Evolutionary conservation across 2,113 vertebrate genomes (phyloP).

Genomic region (Myotis yumanensis): DNA sequence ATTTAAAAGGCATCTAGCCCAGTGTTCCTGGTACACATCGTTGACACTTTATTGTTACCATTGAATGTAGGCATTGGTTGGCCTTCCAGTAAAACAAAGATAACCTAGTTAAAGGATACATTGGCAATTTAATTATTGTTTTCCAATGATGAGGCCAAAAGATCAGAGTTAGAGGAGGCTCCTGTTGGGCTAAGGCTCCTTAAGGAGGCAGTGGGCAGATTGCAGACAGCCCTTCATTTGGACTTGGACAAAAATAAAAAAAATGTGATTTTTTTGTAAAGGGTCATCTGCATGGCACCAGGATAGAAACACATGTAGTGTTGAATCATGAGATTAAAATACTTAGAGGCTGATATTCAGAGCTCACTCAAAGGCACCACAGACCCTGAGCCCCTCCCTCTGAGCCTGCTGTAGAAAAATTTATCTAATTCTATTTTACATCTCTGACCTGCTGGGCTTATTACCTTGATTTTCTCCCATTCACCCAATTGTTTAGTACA

Average conservation of each 20-base stretch:
- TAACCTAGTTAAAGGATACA: neutral
- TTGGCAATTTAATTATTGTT: neutral
- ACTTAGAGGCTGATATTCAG: neutral
- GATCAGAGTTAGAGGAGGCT: neutral
- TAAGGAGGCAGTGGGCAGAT: neutral
- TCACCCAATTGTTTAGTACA: conserved; percentile 48
- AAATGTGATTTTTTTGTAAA: neutral
- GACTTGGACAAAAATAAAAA: neutral
- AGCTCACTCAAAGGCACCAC: neutral
- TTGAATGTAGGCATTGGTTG: neutral
- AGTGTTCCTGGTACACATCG: neutral
- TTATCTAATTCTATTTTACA: conserved; percentile 34
- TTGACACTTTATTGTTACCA: neutral
- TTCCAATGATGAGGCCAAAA: neutral
- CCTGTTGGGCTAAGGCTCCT: neutral
- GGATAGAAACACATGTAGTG: neutral
- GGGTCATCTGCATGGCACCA: neutral
- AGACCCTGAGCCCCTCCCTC: neutral
- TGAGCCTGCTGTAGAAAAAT: neutral
- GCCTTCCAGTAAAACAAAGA: neutral
- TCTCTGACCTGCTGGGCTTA: neutral
- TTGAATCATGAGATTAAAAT: neutral
- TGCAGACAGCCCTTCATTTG: neutral
- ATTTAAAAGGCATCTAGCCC: neutral
- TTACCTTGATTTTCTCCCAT: conserved; percentile 18